Percentiles rank a stretch among this genome's conserved stretches.
phyloP scores from a whole-genome alignment of 2,797 vertebrate species.

The Sarcoramphus papa region DNA sequence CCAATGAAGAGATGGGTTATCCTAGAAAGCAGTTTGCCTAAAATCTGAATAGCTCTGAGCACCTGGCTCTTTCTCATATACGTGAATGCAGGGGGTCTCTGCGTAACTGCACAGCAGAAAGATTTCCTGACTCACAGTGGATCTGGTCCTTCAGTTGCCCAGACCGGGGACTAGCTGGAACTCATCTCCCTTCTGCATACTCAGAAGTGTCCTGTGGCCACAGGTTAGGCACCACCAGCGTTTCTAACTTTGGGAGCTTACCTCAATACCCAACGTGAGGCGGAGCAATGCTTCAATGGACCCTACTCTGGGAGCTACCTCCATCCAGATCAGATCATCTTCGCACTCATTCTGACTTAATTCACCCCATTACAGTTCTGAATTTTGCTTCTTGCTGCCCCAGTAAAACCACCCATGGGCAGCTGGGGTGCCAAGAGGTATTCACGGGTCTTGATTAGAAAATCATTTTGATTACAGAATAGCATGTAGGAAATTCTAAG shows the following conservation, averaged over 20 bases:
- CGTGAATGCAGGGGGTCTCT: rapidly evolving
- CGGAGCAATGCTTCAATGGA: background rate
- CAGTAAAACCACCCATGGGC: background rate
- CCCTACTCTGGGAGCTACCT: background rate
- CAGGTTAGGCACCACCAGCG: background rate
- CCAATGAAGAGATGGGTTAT: background rate
- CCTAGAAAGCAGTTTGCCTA: background rate
- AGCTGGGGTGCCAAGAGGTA: background rate
- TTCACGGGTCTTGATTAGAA: background rate
- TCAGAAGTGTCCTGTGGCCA: background rate
- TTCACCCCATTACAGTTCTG: background rate
- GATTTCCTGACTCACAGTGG: background rate
- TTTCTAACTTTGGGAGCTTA: background rate
- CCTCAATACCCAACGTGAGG: background rate
- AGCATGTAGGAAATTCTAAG: background rate
- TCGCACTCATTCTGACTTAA: background rate
- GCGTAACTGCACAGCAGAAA: background rate
- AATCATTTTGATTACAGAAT: background rate
- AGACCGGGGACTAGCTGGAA: background rate
- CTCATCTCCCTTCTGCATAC: background rate
- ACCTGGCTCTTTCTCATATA: background rate
- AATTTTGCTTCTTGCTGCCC: background rate
- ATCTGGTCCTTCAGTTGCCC: background rate
- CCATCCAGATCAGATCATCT: background rate
- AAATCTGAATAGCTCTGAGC: background rate